phyloP scores from a whole-genome alignment of 1,140 invertebrate genomes.

The Rhopalosiphum padi region DNA sequence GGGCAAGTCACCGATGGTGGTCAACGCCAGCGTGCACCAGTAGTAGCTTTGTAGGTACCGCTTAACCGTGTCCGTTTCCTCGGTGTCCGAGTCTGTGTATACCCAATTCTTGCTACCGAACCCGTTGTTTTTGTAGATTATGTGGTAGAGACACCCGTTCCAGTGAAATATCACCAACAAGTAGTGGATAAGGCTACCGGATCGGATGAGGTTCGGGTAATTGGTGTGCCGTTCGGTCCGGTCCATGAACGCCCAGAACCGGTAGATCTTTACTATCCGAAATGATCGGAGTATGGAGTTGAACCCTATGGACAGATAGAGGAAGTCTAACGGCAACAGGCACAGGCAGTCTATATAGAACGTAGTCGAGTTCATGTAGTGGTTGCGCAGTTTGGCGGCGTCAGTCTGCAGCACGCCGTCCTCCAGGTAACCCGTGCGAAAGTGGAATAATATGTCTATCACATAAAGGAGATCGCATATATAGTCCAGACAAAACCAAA shows the following conservation, averaged over 20 bases:
- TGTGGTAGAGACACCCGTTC: constrained; percentile 98
- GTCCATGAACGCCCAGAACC: constrained; percentile 98
- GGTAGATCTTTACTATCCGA: constrained; percentile 96
- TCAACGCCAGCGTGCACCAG: constrained; percentile 95
- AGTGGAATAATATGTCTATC: constrained; percentile 95
- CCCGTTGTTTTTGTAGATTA: constrained; percentile 92
- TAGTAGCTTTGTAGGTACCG: constrained; percentile 97
- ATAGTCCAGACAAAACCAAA: constrained; percentile 98
- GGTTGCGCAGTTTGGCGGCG: constrained; percentile 87
- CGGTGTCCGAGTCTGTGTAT: constrained; percentile 80
- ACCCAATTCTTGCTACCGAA: constrained; percentile 92
- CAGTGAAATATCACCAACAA: constrained; percentile 98
- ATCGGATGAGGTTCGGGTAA: constrained; percentile 97
- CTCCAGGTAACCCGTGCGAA: constrained; percentile 95
- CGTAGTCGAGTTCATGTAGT: constrained; percentile 98
- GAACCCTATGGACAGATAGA: constrained; percentile 97
- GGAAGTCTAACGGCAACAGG: constrained; percentile 95
- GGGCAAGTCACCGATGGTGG: constrained; percentile 83
- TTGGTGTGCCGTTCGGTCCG: constrained; percentile 97
- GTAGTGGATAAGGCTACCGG: constrained; percentile 91
- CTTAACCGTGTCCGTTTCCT: constrained; percentile 86
- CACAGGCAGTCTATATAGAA: constrained; percentile 99
- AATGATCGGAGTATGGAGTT: constrained; percentile 96
- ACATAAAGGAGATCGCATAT: constrained; percentile 95
- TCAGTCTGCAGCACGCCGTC: constrained; percentile 97